Conservation (phyloP, 53 echinoderm and acorn worm species). For the Mesocentrotus franciscanus region DNA sequence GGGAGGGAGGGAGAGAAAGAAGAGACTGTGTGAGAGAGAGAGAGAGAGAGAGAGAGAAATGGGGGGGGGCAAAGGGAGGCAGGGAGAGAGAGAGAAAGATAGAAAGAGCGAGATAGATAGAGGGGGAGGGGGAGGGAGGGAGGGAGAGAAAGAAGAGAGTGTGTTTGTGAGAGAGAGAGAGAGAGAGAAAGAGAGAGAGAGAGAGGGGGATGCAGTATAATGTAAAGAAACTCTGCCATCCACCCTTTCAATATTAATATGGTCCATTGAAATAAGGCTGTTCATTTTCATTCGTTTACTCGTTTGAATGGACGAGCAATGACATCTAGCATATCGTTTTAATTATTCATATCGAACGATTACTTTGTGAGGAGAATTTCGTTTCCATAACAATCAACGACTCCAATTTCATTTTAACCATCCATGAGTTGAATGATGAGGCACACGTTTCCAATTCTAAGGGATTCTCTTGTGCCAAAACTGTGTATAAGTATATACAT, state of each 20-base stretch:
- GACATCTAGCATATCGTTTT: background rate
- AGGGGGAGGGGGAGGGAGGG: no score
- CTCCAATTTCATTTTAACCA: background rate
- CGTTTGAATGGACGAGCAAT: background rate
- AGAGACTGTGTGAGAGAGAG: no score
- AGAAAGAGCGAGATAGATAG: no score
- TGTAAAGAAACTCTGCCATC: background rate
- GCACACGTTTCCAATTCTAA: background rate
- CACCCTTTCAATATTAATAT: background rate
- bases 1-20: background rate
- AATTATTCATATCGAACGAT: slow-evolving; percentile 8
- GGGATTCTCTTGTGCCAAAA: background rate
- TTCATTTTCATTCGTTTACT: background rate
- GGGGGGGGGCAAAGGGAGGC: no score
- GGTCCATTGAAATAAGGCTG: no score
- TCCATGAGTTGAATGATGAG: background rate
- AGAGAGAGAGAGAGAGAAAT: background rate
- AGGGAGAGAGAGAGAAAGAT: no score
- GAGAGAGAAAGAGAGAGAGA: background rate
- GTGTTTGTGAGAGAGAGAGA: background rate
- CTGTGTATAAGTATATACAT: no score
- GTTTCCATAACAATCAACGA: background rate
- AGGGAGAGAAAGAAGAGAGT: background rate
- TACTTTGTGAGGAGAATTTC: background rate
- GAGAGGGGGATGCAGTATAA: background rate